Conservation (phyloP, 2,888 invertebrate species). For the Chymomyza caudatula region DNA sequence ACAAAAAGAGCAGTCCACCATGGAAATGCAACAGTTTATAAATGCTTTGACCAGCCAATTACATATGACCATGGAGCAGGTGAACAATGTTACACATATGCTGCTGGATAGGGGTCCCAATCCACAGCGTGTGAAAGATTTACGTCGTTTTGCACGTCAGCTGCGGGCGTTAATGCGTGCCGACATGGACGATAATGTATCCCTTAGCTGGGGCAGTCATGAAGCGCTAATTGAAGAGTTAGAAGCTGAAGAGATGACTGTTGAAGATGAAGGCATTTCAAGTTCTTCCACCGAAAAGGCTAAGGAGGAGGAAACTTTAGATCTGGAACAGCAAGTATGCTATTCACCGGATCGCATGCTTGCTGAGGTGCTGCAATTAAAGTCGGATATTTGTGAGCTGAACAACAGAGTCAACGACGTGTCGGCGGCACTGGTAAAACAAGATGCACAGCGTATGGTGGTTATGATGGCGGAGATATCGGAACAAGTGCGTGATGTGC, state of each 20-base stretch:
- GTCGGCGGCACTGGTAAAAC: constrained; percentile 55
- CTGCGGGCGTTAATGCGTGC: constrained; percentile 47
- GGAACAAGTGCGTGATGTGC: constrained; percentile 50
- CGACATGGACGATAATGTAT: constrained; percentile 27
- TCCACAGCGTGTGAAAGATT: constrained; percentile 33
- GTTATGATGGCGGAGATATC: constrained; percentile 54
- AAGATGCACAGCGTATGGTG: constrained; percentile 58
- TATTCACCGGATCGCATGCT: constrained; percentile 67
- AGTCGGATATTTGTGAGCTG: constrained; percentile 64
- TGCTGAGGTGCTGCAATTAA: constrained; percentile 65
- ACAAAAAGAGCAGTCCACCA: constrained; percentile 42
- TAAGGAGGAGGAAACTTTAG: constrained; percentile 51
- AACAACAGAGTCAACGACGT: constrained; percentile 72
- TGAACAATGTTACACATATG: constrained; percentile 58
- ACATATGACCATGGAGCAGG: constrained; percentile 62
- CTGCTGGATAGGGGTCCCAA: constrained; percentile 56
- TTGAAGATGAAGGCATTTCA: constrained; percentile 34
- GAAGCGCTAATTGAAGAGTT: constrained; percentile 35
- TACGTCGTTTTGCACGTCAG: constrained; percentile 48
- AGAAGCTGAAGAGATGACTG: constrained; percentile 18
- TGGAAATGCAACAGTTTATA: constrained; percentile 39
- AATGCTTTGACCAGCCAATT: constrained; percentile 53
- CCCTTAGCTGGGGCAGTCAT: constrained; percentile 52
- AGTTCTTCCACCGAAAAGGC: constrained; percentile 38
- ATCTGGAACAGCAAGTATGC: constrained; percentile 57